Evolutionary conservation across 1,140 invertebrate genomes (phyloP).

Genomic region (Gonatopus flavifemur): DNA sequence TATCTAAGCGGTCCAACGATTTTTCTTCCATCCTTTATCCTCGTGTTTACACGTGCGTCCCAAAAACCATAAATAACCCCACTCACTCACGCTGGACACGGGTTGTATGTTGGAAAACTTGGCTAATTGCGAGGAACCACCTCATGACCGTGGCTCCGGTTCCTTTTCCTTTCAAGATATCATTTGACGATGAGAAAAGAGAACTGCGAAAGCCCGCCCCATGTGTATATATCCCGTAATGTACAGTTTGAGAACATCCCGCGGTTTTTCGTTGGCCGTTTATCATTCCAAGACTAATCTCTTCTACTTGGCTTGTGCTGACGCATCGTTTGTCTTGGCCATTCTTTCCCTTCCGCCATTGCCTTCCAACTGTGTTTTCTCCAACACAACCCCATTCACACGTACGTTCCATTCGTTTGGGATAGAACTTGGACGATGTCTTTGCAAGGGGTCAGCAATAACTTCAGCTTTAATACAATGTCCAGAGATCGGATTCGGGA

Average conservation of each 20-base stretch:
- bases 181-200: slow-evolving; percentile 10
- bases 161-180: slow-evolving; percentile 29
- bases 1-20: no score
- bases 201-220: neutral
- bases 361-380: neutral
- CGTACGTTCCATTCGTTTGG: no score
- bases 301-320: slow-evolving; percentile 36
- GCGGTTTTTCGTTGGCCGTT: slow-evolving; percentile 32
- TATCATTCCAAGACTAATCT: slow-evolving; percentile 40
- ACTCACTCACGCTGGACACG: slow-evolving; percentile 19
- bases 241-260: slow-evolving; percentile 26
- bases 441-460: no score
- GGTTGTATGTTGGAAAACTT: slow-evolving; percentile 29
- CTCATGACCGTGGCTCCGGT: slow-evolving; percentile 22
- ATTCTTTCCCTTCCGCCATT: neutral
- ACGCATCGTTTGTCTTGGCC: slow-evolving; percentile 34
- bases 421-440: no score
- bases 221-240: slow-evolving; percentile 11
- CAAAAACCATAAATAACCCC: slow-evolving; percentile 30
- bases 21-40: no score
- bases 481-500: no score
- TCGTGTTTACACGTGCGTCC: slow-evolving; percentile 30
- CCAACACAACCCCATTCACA: no score
- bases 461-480: no score
- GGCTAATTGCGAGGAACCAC: slow-evolving; percentile 38